Percentiles rank a stretch among this genome's conserved stretches.
Evolutionary conservation across 2,888 invertebrate genomes (phyloP).

Genomic region (Furcula furcula): DNA sequence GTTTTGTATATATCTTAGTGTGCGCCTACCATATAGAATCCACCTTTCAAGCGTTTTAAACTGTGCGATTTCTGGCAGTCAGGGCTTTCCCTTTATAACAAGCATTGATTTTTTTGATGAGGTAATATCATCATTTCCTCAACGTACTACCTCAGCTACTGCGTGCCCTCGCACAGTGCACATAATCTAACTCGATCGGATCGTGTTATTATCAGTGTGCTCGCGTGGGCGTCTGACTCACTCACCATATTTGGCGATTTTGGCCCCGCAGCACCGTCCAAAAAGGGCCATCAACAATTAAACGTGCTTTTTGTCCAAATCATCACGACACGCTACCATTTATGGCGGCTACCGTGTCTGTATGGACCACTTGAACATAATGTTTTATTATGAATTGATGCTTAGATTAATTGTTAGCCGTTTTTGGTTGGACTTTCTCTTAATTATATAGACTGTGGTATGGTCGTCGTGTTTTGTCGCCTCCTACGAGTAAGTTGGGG

Average conservation of each 20-base stretch:
- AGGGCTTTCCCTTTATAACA: too few species aligned
- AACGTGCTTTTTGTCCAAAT: slow-evolving; percentile 48
- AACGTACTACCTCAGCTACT: slow-evolving; percentile 9
- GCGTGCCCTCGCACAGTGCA: slow-evolving; percentile 25
- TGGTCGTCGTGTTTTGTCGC: slow-evolving; percentile 2
- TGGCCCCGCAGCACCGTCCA: slow-evolving; percentile 34
- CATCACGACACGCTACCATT: slow-evolving; percentile 39
- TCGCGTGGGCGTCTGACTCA: slow-evolving; percentile 35
- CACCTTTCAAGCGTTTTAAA: too few species aligned
- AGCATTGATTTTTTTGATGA: too few species aligned
- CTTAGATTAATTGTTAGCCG: slow-evolving; percentile 22
- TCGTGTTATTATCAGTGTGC: slow-evolving; percentile 36
- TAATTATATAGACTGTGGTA: slow-evolving; percentile 11
- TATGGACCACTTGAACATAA: slow-evolving; percentile 12
- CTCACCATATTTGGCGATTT: slow-evolving; percentile 38
- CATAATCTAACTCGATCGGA: slow-evolving; percentile 1
- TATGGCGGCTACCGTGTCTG: slow-evolving; percentile 33
- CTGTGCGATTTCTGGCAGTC: too few species aligned
- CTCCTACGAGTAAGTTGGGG: slow-evolving; percentile 1
- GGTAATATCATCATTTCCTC: too few species aligned
- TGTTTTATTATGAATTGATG: slow-evolving; percentile 2
- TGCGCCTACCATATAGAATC: too few species aligned
- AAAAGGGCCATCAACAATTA: slow-evolving; percentile 43
- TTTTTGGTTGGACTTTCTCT: slow-evolving; percentile 34
- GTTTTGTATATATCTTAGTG: too few species aligned